A percentile compares a stretch with the other conserved stretches of the same genome.
Conservation (phyloP, 2,888 invertebrate genomes). For the Carpatolechia fugitivella region DNA sequence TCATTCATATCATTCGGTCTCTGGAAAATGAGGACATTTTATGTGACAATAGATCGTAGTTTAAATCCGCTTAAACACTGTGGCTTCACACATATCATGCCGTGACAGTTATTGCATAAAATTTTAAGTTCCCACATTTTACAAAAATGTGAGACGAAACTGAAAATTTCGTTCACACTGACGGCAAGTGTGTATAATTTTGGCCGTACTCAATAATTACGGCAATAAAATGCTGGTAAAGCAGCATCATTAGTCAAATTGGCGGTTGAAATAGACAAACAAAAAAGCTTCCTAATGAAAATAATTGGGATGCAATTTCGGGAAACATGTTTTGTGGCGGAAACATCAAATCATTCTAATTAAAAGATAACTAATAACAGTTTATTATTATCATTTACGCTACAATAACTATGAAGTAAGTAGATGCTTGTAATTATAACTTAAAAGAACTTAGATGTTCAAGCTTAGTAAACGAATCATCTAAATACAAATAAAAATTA, state of each 20-base stretch:
- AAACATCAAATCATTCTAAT: slow-evolving; percentile 61
- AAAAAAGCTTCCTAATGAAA: slow-evolving; percentile 28
- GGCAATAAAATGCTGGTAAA: slow-evolving; percentile 25
- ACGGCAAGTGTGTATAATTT: slow-evolving; percentile 6
- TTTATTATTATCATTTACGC: slow-evolving; percentile 53
- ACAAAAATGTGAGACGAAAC: slow-evolving; percentile 18
- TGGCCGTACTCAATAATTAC: slow-evolving; percentile 25
- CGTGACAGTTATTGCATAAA: slow-evolving; percentile 32
- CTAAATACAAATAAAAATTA: too few species aligned
- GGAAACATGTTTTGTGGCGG: slow-evolving; percentile 42
- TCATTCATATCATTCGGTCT: slow-evolving; percentile 42
- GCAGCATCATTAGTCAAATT: slow-evolving; percentile 31
- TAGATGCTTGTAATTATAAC: slow-evolving; percentile 29
- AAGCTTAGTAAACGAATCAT: too few species aligned
- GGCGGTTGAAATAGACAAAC: slow-evolving; percentile 25
- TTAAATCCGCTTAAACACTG: slow-evolving; percentile 26
- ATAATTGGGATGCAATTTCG: slow-evolving; percentile 35
- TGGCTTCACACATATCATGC: slow-evolving; percentile 26
- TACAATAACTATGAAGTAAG: slow-evolving; percentile 40
- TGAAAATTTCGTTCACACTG: slow-evolving; percentile 1
- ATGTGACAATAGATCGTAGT: slow-evolving; percentile 27
- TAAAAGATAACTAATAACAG: slow-evolving; percentile 54
- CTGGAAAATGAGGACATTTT: slow-evolving; percentile 30
- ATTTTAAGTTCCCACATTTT: slow-evolving; percentile 27
- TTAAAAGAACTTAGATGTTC: slow-evolving; percentile 23